Evolutionary conservation across 2,113 vertebrate species (phyloP).

Genomic region (Solea senegalensis): DNA sequence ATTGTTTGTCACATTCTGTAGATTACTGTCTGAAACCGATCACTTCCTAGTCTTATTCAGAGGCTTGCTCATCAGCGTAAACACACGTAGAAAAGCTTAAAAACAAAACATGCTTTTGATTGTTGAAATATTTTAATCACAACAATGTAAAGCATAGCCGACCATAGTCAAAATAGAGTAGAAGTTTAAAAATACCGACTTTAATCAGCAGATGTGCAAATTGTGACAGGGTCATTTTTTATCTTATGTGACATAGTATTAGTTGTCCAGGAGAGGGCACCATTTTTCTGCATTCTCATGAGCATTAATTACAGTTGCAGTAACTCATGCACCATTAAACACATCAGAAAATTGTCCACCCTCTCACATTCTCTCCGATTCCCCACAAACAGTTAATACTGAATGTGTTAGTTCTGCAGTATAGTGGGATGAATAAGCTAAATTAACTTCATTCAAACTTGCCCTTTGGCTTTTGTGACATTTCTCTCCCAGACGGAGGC

Average conservation of each 20-base stretch:
- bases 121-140: too few species aligned
- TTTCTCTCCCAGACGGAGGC: constrained; percentile 28
- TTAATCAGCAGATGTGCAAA: background rate
- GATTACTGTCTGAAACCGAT: too few species aligned
- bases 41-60: too few species aligned
- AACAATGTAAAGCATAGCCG: too few species aligned
- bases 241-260: background rate
- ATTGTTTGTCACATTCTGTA: too few species aligned
- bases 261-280: constrained; percentile 61
- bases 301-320: background rate
- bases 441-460: constrained; percentile 34
- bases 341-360: background rate
- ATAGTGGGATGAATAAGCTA: constrained; percentile 12
- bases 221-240: too few species aligned
- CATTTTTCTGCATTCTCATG: constrained; percentile 10
- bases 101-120: too few species aligned
- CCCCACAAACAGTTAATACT: constrained; percentile 2
- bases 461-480: constrained; percentile 37
- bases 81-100: too few species aligned
- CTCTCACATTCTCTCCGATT: too few species aligned
- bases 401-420: background rate
- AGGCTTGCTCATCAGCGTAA: too few species aligned
- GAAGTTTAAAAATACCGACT: too few species aligned
- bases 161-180: too few species aligned
- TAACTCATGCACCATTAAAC: background rate